These are phyloP conservation scores for Dasypus novemcinctus DNA, from an alignment of 2,113 vertebrate species.

Conservation along the genomic window DNA sequence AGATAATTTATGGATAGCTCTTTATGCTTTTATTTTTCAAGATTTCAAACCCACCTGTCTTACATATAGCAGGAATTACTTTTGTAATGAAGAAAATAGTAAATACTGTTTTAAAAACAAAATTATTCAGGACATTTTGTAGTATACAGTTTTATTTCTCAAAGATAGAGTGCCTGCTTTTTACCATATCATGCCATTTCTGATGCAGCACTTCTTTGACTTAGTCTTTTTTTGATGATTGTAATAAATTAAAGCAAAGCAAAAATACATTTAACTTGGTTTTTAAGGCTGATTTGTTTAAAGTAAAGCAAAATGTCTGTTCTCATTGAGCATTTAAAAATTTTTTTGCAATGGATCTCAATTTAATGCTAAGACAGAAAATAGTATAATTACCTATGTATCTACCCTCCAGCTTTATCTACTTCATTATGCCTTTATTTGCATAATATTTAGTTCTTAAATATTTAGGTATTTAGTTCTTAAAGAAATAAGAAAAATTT, in stretches of 20 bases:
- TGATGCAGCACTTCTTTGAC: not conserved
- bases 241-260: slow-evolving; percentile 7
- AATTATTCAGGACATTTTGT: not conserved
- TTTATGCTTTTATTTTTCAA: slow-evolving; percentile 22
- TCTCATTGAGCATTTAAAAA: not conserved
- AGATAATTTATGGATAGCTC: not conserved
- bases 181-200: not conserved
- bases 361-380: slow-evolving; percentile 1
- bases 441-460: slow-evolving; percentile 24
- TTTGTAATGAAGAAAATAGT: slow-evolving; percentile 11
- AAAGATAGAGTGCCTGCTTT: not conserved
- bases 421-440: not conserved
- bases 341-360: not conserved
- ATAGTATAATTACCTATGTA: slow-evolving; percentile 40
- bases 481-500: slow-evolving; percentile 23
- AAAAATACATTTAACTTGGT: slow-evolving; percentile 44
- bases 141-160: slow-evolving; percentile 10
- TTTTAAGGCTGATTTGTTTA: slow-evolving; percentile 48
- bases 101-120: not conserved
- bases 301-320: slow-evolving; percentile 2
- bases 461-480: slow-evolving; percentile 9
- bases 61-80: not conserved
- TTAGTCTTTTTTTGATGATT: not conserved
- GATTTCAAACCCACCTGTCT: not conserved
- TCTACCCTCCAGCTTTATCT: not conserved